These are phyloP conservation scores for Malurus alboscapulatus DNA, from an alignment of 2,113 vertebrate species.

Conservation along the genomic window DNA sequence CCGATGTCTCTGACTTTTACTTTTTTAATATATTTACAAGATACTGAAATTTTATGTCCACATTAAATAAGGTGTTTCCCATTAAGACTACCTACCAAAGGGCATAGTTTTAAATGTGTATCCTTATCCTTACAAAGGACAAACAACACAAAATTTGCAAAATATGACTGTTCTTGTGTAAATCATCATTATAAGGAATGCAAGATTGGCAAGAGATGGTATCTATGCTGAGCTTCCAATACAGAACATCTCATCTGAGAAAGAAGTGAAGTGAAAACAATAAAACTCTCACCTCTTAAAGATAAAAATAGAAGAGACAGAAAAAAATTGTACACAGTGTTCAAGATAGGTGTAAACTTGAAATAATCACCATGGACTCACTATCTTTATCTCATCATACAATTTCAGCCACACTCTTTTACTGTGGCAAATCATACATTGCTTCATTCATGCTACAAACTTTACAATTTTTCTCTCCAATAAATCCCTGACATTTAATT, in stretches of 20 bases:
- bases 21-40: not conserved
- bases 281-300: not conserved
- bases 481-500: not conserved
- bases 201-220: not conserved
- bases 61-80: not conserved
- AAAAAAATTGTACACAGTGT: not conserved
- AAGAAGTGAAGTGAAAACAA: not conserved
- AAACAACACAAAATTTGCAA: not conserved
- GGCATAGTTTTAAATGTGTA: not conserved
- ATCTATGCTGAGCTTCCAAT: not conserved
- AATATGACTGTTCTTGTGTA: not conserved
- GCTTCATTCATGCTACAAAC: not conserved
- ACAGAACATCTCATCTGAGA: not conserved
- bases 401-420: not conserved
- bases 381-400: not conserved
- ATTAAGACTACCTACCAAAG: not conserved
- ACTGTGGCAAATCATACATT: not conserved
- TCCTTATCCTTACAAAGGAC: not conserved
- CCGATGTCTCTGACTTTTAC: fast-evolving
- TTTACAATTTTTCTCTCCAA: not conserved
- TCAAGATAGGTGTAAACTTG: not conserved
- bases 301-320: not conserved
- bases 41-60: not conserved
- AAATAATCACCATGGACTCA: not conserved
- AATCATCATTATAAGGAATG: not conserved